Evolutionary conservation across 1,140 invertebrate species (phyloP), one percentile per base, ranked within the genome.

Genomic region (Elymnias hypermnestra): DNA sequence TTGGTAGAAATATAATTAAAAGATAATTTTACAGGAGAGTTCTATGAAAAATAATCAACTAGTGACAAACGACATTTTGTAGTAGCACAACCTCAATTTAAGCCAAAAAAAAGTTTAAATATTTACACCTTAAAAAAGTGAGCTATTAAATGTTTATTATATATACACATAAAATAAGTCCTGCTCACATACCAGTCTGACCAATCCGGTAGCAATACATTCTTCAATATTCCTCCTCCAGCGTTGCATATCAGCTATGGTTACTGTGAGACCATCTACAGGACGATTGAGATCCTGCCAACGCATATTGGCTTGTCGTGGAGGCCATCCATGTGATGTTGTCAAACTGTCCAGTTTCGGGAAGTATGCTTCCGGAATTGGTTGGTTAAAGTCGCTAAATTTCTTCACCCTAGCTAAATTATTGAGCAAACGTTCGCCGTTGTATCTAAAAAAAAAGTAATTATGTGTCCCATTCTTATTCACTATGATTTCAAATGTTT

Each of bases 181-280:
- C n/a, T n/a, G n/a, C n/a, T 17, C 29, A 33, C 19, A 61, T 53
- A 82, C 76, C 53, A 64, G 33, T 38, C 25, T 59, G 9, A 73
- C 73, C 2, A 58, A 73, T n/a, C 90, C 90, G 23, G 83, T 87
- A 48, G 92, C 85, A 43, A 92, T 91, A 26, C 89, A 90, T 29
- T 89, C 89, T 38, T 89, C 74, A 2, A 92, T 64, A 9, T 91
- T 87, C 48, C 89, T 87, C 13, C 87, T 87, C 90, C 89, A 92
- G 5, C 84, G 70, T 53, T 90, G 87, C 68, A 92, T 68, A 10
- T 91, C 88, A 1, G 75, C 67, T 6, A 91, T 70, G 33, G 88
- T 86, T 12, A 89, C 72, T 21, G 60, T 69, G 0, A 90, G 63
- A 39, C 88, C 86, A 25, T 92, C 91, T 0, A 67, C 82, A 1